Conservation (phyloP, 1,140 invertebrate genomes). For the Aphidius ervi region DNA sequence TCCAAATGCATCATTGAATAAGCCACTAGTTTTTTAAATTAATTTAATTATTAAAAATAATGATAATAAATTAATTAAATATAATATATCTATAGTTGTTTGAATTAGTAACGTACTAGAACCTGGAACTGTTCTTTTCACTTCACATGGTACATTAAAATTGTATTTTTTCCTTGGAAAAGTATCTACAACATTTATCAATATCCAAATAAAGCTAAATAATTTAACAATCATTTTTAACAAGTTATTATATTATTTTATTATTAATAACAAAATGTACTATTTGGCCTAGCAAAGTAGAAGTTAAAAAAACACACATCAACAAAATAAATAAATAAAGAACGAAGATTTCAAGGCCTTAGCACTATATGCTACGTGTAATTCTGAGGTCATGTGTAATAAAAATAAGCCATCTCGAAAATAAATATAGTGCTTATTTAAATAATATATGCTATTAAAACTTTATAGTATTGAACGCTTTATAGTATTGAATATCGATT, state of each 20-base stretch:
- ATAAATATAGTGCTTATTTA: too few species aligned
- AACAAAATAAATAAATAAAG: too few species aligned
- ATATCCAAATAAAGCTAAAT: background rate
- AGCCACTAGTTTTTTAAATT: background rate
- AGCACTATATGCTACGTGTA: too few species aligned
- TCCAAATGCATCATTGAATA: background rate
- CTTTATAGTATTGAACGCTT: too few species aligned
- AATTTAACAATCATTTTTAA: background rate
- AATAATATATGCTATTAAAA: too few species aligned
- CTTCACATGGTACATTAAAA: constrained; percentile 38
- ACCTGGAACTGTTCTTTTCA: constrained; percentile 48
- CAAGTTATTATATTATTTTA: background rate
- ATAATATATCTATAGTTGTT: background rate
- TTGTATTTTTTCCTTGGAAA: constrained; percentile 10
- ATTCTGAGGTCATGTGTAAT: too few species aligned
- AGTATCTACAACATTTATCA: background rate
- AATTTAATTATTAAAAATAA: background rate
- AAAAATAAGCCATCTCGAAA: too few species aligned
- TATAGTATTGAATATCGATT: too few species aligned
- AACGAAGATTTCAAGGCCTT: too few species aligned
- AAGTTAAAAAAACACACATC: background rate
- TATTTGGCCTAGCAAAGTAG: background rate
- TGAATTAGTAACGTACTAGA: constrained; percentile 31
- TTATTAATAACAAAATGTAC: background rate
- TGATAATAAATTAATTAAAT: background rate